Evolutionary conservation across 2,888 invertebrate species (phyloP), one percentile per base, ranked within the genome.

Genomic region (Eristalis arbustorum): DNA sequence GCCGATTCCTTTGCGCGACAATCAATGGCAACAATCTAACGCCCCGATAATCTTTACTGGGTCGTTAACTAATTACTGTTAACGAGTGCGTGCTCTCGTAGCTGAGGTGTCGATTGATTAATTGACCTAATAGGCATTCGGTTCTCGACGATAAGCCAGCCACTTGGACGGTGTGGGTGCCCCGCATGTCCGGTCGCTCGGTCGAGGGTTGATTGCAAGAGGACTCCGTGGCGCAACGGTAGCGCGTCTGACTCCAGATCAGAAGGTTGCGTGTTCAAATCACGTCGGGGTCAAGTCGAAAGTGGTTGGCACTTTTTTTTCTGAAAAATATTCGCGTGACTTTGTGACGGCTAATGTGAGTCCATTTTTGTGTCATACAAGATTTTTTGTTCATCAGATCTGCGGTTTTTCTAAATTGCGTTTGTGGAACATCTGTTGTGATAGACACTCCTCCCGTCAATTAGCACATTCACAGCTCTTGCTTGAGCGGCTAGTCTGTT

Each of bases 211-310:
- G 22, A 1, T 40, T 25, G 6, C 10, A 37, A 2, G 3, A 11
- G 11, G 87, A 79, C 83, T 83, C 83, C 75, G 83, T 83, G 83
- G 87, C 87, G 83, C 87, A 87, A 83, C 83, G 87, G 83, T 87
- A 87, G 87, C 83, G 87, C 78, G 87, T 83, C 83, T 78, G 83
- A 87, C 83, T 87, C 78, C 78, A 83, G 87, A 87, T 87, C 78
- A 83, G 83, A 87, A 83, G 87, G 83, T 83, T 87, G 83, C 87
- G 83, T 83, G 87, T 87, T 87, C 83, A 87, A 83, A 82, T 87
- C 82, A 82, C 85, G 82, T 87, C 85, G 85, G 85, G 82, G 85
- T 87, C 82, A 85, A 49, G 11, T 23, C 3, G 0, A 10, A 31
- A 5, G 4, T 8, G 22, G 56, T 69, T 59, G n/a, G n/a, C 0